Evolutionary conservation across 2,888 invertebrate species (phyloP).

Genomic region (Eupithecia pulchellata): DNA sequence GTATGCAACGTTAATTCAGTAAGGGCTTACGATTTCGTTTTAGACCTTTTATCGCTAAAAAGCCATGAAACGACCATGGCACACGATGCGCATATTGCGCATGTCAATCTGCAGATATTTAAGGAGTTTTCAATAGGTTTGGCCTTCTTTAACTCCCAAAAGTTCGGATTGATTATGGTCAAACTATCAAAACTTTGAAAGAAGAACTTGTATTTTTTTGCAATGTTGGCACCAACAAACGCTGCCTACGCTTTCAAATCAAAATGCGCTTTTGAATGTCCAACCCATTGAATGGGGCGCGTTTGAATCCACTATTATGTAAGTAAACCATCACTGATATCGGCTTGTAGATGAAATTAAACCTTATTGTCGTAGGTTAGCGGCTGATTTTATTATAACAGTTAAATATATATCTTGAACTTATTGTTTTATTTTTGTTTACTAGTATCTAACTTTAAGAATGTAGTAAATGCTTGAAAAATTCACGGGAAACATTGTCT

Average conservation of each 20-base stretch:
- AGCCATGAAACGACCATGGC: not conserved
- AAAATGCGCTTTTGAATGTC: conserved; percentile 45
- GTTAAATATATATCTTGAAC: no score
- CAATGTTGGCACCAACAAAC: conserved; percentile 32
- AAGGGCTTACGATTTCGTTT: not conserved
- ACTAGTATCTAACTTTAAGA: not conserved
- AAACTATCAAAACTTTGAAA: not conserved
- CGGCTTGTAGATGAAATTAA: not conserved
- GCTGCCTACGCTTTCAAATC: conserved; percentile 63
- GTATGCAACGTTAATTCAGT: not conserved
- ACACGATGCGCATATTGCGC: no score
- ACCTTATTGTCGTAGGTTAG: conserved; percentile 5
- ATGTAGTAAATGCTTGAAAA: not conserved
- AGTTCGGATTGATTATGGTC: not conserved
- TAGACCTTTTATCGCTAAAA: not conserved
- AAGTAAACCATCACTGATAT: conserved; percentile 14
- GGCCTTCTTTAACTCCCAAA: not conserved
- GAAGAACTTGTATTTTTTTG: not conserved
- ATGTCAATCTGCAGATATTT: not conserved
- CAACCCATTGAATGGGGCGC: conserved; percentile 74
- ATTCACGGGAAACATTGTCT: not conserved
- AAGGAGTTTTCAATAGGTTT: not conserved
- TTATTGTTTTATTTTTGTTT: not conserved
- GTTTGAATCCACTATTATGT: conserved; percentile 74
- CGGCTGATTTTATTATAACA: not conserved